phyloP scores from a whole-genome alignment of 2,888 invertebrate genomes.

The Chymomyza amoena region DNA sequence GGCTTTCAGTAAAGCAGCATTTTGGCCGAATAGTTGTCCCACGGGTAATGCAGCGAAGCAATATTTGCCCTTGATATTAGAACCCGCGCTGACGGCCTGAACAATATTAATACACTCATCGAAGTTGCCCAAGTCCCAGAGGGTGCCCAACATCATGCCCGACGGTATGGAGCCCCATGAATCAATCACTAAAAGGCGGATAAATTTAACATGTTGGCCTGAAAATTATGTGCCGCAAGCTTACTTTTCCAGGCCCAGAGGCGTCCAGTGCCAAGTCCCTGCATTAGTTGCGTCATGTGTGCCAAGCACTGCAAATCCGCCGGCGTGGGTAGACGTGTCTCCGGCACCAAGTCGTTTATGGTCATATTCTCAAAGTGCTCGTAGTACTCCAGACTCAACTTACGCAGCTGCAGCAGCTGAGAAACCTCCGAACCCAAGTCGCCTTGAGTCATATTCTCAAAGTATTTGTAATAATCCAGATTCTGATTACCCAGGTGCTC shows the following conservation, averaged over 20 bases:
- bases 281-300: slow-evolving; percentile 30
- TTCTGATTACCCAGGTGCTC: too few species aligned
- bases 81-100: background rate
- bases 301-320: slow-evolving; percentile 39
- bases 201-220: background rate
- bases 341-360: slow-evolving; percentile 11
- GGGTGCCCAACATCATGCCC: slow-evolving; percentile 70
- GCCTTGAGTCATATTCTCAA: too few species aligned
- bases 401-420: slow-evolving; percentile 26
- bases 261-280: slow-evolving; percentile 12
- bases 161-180: slow-evolving; percentile 75
- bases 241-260: slow-evolving; percentile 41
- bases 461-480: too few species aligned
- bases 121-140: slow-evolving; percentile 73
- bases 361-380: slow-evolving; percentile 42
- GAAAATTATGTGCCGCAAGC: background rate
- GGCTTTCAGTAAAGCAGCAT: background rate
- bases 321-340: background rate
- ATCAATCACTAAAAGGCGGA: slow-evolving; percentile 72
- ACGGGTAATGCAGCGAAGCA: slow-evolving; percentile 35
- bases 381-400: slow-evolving; percentile 44
- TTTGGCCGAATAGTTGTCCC: background rate
- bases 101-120: slow-evolving; percentile 74
- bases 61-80: slow-evolving; percentile 47
- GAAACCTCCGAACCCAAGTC: background rate